Evolutionary conservation across 2,888 invertebrate species (phyloP).

Genomic region (Bugula neritina): DNA sequence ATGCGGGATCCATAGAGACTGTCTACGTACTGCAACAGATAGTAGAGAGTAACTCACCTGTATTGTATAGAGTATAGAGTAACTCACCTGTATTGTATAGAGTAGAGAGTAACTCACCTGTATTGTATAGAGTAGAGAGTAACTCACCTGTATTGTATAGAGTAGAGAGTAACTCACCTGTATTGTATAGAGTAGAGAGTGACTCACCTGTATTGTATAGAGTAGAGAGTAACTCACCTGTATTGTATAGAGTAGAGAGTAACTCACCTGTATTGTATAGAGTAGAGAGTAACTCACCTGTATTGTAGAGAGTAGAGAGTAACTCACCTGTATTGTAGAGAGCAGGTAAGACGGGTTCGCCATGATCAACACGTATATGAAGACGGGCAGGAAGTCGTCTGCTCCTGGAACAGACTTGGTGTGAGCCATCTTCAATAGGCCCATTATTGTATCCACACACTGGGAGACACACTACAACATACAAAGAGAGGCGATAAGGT

Average conservation of each 20-base stretch:
- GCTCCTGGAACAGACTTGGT: constrained; percentile 70
- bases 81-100: no score
- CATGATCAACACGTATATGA: constrained; percentile 93
- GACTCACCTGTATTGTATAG: neutral
- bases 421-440: constrained; percentile 74
- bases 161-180: constrained; percentile 58
- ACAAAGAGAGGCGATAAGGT: no score
- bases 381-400: constrained; percentile 91
- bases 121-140: constrained; percentile 75
- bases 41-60: constrained; percentile 27
- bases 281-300: constrained; percentile 7
- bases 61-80: neutral
- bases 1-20: constrained; percentile 79
- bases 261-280: no score
- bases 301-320: constrained; percentile 74
- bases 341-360: constrained; percentile 89
- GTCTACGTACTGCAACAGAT: constrained; percentile 72
- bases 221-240: no score
- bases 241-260: no score
- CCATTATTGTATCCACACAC: constrained; percentile 88
- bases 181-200: constrained; percentile 65
- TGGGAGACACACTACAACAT: constrained; percentile 66
- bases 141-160: constrained; percentile 66
- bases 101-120: constrained; percentile 10
- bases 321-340: constrained; percentile 66